Evolutionary conservation across 2,113 vertebrate species (phyloP).

Genomic region (Tauraco erythrolophus): DNA sequence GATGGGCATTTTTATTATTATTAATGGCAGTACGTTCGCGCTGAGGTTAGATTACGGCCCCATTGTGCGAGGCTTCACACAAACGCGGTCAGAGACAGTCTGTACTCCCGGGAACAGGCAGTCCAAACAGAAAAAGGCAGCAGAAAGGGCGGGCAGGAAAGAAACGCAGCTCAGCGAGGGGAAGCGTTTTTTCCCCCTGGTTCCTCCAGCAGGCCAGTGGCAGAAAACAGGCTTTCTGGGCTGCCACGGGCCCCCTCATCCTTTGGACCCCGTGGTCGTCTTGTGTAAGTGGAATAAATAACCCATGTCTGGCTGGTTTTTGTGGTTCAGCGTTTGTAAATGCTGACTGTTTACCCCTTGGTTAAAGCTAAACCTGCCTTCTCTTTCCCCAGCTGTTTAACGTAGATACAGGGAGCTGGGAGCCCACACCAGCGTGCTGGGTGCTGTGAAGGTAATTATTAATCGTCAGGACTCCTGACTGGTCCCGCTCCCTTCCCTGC

Average conservation of each 20-base stretch:
- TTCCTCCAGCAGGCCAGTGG: neutral
- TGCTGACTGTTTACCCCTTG: constrained; percentile 48
- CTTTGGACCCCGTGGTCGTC: neutral
- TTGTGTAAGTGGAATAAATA: constrained; percentile 46
- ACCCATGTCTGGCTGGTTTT: constrained; percentile 14
- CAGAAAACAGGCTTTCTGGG: neutral
- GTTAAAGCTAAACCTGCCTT: constrained; percentile 68
- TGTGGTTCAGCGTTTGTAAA: constrained; percentile 60
- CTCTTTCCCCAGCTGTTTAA: neutral
- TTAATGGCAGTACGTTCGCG: constrained; percentile 16
- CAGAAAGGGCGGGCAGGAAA: neutral
- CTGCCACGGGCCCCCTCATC: neutral
- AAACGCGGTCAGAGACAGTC: constrained; percentile 3
- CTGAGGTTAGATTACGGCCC: constrained; percentile 23
- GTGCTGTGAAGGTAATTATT: constrained; percentile 39
- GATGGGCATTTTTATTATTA: constrained; percentile 45
- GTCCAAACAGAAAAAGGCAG: constrained; percentile 5
- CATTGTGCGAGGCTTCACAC: constrained; percentile 31
- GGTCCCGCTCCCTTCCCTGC: neutral
- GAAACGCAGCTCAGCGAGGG: neutral
- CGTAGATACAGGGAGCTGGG: neutral
- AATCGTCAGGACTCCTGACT: neutral
- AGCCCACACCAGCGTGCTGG: neutral
- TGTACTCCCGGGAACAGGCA: constrained; percentile 15
- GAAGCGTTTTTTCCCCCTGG: neutral